Conservation (phyloP, 2,888 invertebrate genomes). For the Toxonevra muliebris region DNA sequence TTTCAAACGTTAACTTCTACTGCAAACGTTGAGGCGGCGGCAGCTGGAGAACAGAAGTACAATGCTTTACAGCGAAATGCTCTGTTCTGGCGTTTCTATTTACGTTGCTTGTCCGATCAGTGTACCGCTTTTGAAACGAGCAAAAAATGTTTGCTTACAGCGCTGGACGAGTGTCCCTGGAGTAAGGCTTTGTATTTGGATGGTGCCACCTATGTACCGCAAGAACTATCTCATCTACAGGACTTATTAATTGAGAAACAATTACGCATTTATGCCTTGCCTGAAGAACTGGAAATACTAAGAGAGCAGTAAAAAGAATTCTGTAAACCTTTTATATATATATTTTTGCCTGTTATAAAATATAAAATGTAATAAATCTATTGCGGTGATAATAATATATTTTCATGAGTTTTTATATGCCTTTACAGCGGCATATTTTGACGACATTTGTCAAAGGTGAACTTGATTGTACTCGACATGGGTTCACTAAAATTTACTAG, state of each 20-base stretch:
- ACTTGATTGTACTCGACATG: too few species aligned
- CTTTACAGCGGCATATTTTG: too few species aligned
- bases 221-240: slow-evolving; percentile 74
- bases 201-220: slow-evolving; percentile 72
- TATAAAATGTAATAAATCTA: too few species aligned
- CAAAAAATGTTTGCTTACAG: slow-evolving; percentile 65
- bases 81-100: slow-evolving; percentile 72
- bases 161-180: slow-evolving; percentile 73
- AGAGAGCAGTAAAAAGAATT: slow-evolving; percentile 50
- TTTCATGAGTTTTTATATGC: too few species aligned
- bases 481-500: too few species aligned
- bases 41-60: slow-evolving; percentile 30
- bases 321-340: slow-evolving; percentile 4
- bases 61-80: slow-evolving; percentile 59
- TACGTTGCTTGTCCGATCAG: slow-evolving; percentile 67
- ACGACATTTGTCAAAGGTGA: too few species aligned
- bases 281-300: slow-evolving; percentile 77
- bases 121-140: slow-evolving; percentile 56
- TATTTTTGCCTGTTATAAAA: slow-evolving; percentile 12
- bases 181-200: slow-evolving; percentile 74
- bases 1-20: slow-evolving; percentile 48
- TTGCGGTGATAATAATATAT: too few species aligned
- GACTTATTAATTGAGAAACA: slow-evolving; percentile 80
- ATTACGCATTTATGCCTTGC: slow-evolving; percentile 77
- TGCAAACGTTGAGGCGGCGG: slow-evolving; percentile 40